These are phyloP conservation scores for Anthopleura sola DNA, from an alignment of 64 coral and sea anemone species.

Conservation along the genomic window DNA sequence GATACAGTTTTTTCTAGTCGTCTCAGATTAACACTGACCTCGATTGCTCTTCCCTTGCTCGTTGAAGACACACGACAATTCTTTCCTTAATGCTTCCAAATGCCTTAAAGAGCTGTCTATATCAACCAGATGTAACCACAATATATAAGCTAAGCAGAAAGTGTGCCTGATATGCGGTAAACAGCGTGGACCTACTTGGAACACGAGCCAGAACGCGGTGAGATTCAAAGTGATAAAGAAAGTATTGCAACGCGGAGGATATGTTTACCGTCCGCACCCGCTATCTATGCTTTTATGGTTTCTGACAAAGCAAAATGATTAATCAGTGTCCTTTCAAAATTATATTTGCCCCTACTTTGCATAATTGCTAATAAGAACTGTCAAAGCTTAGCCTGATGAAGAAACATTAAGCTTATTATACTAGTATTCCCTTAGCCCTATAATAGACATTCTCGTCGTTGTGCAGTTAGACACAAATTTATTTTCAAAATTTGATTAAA, in stretches of 20 bases:
- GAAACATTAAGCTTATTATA: neutral
- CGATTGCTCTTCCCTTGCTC: too few relatives aligned
- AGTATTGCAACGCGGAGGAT: neutral
- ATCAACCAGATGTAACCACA: neutral
- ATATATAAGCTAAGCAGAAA: neutral
- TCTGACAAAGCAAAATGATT: neutral
- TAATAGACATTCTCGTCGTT: neutral
- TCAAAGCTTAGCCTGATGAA: neutral
- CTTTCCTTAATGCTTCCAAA: neutral
- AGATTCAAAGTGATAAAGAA: neutral
- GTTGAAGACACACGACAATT: neutral
- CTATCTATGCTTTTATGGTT: neutral
- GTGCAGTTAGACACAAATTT: neutral
- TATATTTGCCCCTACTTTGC: neutral
- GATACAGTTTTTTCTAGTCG: too few relatives aligned
- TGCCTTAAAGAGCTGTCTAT: neutral
- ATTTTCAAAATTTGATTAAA: neutral
- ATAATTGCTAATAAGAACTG: slow-evolving; percentile 9
- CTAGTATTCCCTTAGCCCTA: neutral
- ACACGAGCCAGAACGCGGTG: neutral
- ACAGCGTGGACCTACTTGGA: neutral
- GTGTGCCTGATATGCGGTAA: neutral
- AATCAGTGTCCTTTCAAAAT: neutral
- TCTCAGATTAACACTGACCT: too few relatives aligned
- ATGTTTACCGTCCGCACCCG: neutral